Evolutionary conservation across 2,888 invertebrate species (phyloP).

Genomic region (Thera britannica): DNA sequence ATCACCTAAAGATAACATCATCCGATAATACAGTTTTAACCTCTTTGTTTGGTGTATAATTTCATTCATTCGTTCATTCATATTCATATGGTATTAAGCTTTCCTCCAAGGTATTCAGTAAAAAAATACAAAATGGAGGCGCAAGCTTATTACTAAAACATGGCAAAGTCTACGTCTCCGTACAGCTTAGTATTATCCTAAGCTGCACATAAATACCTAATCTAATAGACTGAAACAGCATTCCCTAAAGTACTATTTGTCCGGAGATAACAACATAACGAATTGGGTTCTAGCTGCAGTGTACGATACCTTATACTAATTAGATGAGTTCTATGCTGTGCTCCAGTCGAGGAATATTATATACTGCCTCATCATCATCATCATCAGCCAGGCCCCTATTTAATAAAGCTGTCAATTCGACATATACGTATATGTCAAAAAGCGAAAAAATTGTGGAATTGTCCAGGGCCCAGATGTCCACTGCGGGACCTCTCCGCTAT

Average conservation of each 20-base stretch:
- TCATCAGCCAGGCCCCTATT: too few relatives aligned
- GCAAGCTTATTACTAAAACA: conserved; percentile 10
- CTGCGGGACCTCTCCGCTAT: too few relatives aligned
- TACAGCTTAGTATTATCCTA: conserved; percentile 22
- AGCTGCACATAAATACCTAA: conserved; percentile 39
- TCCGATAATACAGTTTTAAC: too few relatives aligned
- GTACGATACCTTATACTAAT: conserved; percentile 36
- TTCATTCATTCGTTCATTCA: too few relatives aligned
- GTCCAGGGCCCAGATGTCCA: too few relatives aligned
- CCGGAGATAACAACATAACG: conserved; percentile 39
- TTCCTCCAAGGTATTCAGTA: too few relatives aligned
- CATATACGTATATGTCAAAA: too few relatives aligned
- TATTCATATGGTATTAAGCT: too few relatives aligned
- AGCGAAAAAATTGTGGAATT: too few relatives aligned
- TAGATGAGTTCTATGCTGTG: conserved; percentile 15
- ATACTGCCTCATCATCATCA: neutral
- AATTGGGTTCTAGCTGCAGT: conserved; percentile 40
- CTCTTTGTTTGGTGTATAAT: too few relatives aligned
- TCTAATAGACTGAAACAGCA: conserved; percentile 39
- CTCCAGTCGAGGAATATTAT: conserved; percentile 10
- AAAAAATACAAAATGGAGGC: neutral
- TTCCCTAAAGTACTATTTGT: conserved; percentile 42
- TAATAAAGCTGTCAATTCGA: too few relatives aligned
- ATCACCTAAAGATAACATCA: too few relatives aligned
- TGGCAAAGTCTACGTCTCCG: conserved; percentile 5